phyloP scores from a whole-genome alignment of 2,797 vertebrate species.

The Cryptoprocta ferox region DNA sequence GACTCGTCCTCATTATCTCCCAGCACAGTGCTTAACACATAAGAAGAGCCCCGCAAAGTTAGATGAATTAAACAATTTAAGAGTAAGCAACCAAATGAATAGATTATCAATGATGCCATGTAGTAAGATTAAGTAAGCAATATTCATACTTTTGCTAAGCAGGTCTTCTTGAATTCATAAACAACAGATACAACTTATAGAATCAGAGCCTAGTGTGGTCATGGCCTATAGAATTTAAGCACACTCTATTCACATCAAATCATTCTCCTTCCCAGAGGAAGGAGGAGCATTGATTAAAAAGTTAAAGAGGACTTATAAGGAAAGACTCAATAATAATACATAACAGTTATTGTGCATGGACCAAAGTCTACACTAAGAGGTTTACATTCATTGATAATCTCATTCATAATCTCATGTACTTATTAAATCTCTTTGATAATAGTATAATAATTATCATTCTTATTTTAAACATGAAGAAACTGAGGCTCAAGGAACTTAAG shows the following conservation, averaged over 20 bases:
- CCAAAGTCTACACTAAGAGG: not conserved
- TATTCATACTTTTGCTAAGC: not conserved
- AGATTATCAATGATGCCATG: not conserved
- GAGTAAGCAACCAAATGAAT: not conserved
- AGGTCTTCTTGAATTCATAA: constrained; percentile 20
- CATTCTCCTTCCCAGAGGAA: not conserved
- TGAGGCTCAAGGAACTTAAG: not conserved
- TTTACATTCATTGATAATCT: not conserved
- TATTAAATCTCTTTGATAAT: not conserved
- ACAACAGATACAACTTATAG: constrained; percentile 1
- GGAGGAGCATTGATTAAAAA: not conserved
- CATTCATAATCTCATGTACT: not conserved
- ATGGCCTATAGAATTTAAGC: not conserved
- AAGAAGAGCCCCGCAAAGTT: not conserved
- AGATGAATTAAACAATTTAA: constrained; percentile 1
- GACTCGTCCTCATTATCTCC: not conserved
- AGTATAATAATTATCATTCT: not conserved
- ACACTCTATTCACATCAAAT: not conserved
- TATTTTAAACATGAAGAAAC: constrained; percentile 1
- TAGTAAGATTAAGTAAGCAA: constrained; percentile 15
- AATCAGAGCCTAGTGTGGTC: not conserved
- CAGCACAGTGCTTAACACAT: not conserved
- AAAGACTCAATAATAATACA: not conserved
- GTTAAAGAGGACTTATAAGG: constrained; percentile 18
- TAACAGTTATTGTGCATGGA: not conserved